A percentile compares a stretch with the other conserved stretches of the same genome.
These are phyloP conservation scores for Oscheius onirici DNA, from an alignment of 2,888 invertebrate species.

Conservation along the genomic window DNA sequence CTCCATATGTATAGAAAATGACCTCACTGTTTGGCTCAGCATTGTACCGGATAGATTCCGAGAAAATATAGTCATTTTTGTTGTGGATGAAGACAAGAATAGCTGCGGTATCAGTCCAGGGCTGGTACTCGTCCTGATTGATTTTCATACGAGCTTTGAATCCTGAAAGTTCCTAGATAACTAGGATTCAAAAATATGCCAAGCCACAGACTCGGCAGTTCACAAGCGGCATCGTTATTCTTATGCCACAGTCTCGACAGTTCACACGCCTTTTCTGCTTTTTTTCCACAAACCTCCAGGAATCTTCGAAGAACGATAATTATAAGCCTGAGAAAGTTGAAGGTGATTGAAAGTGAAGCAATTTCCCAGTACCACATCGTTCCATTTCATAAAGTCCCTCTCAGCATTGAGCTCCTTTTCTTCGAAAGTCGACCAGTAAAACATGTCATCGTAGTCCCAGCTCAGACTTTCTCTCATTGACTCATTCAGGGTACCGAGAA, in stretches of 20 bases:
- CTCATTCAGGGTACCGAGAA: conserved; percentile 34
- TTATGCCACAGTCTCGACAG: too few species aligned
- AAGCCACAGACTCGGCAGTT: too few species aligned
- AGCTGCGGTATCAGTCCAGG: conserved; percentile 53
- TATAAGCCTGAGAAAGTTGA: conserved; percentile 34
- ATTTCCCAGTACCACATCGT: conserved; percentile 56
- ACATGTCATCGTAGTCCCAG: conserved; percentile 52
- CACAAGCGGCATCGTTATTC: too few species aligned
- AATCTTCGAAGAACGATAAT: conserved; percentile 36
- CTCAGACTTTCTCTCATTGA: conserved; percentile 38
- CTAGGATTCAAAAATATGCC: too few species aligned
- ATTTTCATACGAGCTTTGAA: conserved; percentile 46
- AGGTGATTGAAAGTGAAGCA: conserved; percentile 59
- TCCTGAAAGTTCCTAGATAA: too few species aligned
- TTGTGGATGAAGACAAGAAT: conserved; percentile 55
- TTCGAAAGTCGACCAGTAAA: conserved; percentile 58
- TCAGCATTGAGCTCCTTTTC: conserved; percentile 39
- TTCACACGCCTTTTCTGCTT: too few species aligned
- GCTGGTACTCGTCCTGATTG: conserved; percentile 46
- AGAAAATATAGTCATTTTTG: conserved; percentile 47
- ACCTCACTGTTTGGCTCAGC: conserved; percentile 21
- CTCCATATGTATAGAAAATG: background rate
- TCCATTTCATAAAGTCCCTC: conserved; percentile 48
- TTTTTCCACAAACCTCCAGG: conserved; percentile 38
- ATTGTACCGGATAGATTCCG: conserved; percentile 53